phyloP scores from a whole-genome alignment of 2,797 vertebrate genomes.

The Tokudaia tokunoshimensis region DNA sequence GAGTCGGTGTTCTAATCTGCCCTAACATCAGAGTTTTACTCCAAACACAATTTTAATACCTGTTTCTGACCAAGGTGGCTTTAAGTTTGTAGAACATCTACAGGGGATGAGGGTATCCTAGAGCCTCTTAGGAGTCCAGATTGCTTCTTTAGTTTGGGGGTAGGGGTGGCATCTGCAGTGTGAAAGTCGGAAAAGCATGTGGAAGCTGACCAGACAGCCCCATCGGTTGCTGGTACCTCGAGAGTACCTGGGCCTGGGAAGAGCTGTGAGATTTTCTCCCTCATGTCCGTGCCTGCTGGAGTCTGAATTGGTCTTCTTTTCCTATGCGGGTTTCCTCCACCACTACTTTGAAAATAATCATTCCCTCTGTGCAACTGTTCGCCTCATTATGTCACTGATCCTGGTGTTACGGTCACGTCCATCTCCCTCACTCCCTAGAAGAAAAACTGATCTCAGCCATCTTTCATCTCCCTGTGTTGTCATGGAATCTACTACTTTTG shows the following conservation, averaged over 20 bases:
- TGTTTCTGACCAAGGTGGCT: background rate
- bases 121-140: background rate
- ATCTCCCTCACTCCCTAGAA: slow-evolving; percentile 22
- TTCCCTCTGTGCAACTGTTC: slow-evolving; percentile 16
- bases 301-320: background rate
- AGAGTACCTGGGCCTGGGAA: background rate
- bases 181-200: background rate
- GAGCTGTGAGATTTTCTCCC: background rate
- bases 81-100: background rate
- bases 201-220: background rate
- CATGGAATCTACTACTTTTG: background rate
- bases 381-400: background rate
- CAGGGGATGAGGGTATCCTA: background rate
- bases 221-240: too few relatives aligned
- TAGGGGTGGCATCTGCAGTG: background rate
- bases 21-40: background rate
- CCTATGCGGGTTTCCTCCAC: background rate
- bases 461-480: slow-evolving; percentile 29
- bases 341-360: slow-evolving; percentile 21
- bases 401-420: background rate
- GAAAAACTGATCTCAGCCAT: slow-evolving; percentile 33
- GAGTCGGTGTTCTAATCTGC: background rate
- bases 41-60: background rate
- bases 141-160: background rate
- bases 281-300: background rate